phyloP scores from a whole-genome alignment of 2,797 vertebrate genomes.

The Sebastes goodei region DNA sequence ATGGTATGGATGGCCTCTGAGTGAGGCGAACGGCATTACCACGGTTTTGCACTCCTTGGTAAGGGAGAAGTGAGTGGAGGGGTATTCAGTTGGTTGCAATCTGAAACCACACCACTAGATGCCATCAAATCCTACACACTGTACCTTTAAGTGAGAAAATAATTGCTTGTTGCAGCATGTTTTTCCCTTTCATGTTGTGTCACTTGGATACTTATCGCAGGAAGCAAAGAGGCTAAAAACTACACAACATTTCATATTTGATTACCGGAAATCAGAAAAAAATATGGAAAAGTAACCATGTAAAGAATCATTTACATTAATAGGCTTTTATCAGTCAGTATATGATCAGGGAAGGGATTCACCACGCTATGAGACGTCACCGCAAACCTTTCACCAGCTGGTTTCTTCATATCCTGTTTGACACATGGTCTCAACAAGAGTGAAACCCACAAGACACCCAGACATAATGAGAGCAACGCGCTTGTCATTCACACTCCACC shows the following conservation, averaged over 20 bases:
- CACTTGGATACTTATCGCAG: not conserved
- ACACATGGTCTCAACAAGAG: constrained; percentile 25
- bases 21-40: no score
- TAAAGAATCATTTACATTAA: not conserved
- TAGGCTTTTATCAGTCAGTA: not conserved
- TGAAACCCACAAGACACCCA: constrained; percentile 54
- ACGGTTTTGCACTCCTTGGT: no score
- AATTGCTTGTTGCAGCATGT: not conserved
- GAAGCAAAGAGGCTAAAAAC: not conserved
- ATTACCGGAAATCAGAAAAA: not conserved
- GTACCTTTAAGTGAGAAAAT: not conserved
- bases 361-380: not conserved
- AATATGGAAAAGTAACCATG: not conserved
- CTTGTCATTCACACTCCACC: constrained; percentile 21
- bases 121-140: no score
- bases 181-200: not conserved
- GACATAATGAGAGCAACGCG: constrained; percentile 23
- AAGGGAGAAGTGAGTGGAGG: accelerated
- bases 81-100: no score
- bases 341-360: not conserved
- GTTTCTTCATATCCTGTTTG: constrained; percentile 56
- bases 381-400: constrained; percentile 18
- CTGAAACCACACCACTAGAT: no score
- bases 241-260: not conserved
- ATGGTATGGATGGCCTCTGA: no score